Evolutionary conservation across 1,140 invertebrate species (phyloP).

Genomic region (Leptopilina boulardi): DNA sequence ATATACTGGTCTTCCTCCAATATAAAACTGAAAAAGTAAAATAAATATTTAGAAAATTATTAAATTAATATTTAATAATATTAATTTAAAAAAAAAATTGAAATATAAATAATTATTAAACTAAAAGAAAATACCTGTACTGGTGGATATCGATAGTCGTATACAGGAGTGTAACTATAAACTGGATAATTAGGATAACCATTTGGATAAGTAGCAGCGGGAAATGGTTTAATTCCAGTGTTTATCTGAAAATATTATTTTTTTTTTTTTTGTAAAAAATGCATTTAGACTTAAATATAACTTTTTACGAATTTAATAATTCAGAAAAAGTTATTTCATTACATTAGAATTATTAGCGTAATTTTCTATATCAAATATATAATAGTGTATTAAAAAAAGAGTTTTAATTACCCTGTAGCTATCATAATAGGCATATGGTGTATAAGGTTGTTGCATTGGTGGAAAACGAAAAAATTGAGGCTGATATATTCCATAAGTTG

Average conservation of each 20-base stretch:
- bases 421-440: conserved; percentile 56
- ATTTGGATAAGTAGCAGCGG: not conserved
- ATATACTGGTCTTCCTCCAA: conserved; percentile 43
- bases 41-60: not conserved
- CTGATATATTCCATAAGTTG: conserved; percentile 34
- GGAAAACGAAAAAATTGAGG: conserved; percentile 46
- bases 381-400: not conserved
- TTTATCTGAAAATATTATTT: not conserved
- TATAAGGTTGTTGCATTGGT: conserved; percentile 45
- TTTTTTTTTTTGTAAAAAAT: not conserved
- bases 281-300: no score
- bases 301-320: not conserved
- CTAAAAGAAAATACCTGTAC: conserved; percentile 50
- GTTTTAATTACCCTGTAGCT: conserved; percentile 43
- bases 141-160: conserved; percentile 54
- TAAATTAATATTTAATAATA: not conserved
- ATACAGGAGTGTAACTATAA: conserved; percentile 54
- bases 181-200: not conserved
- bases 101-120: not conserved
- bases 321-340: conserved; percentile 14
- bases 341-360: not conserved
- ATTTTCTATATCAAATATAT: not conserved
- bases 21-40: not conserved
- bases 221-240: not conserved
- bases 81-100: not conserved